Evolutionary conservation across 1,140 invertebrate genomes (phyloP).

Genomic region (Trachelipus rathkii): DNA sequence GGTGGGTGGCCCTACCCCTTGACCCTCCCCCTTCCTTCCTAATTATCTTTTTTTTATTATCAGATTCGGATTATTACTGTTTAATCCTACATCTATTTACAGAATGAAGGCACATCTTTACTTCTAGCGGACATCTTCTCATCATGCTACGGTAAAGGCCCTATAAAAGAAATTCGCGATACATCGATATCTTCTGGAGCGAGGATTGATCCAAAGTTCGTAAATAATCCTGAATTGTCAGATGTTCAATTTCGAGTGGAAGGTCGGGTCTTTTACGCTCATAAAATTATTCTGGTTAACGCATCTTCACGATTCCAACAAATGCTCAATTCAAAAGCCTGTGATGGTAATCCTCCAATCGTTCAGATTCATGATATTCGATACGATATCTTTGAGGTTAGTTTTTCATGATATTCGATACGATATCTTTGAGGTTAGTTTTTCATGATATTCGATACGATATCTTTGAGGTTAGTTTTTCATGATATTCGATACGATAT

Average conservation of each 20-base stretch:
- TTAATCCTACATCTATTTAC: conserved; percentile 41
- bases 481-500: too few species aligned
- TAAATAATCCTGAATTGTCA: conserved; percentile 84
- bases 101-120: conserved; percentile 83
- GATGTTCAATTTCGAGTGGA: conserved; percentile 88
- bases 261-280: conserved; percentile 85
- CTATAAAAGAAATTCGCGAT: conserved; percentile 71
- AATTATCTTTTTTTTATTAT: too few species aligned
- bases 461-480: too few species aligned
- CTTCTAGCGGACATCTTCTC: conserved; percentile 83
- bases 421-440: too few species aligned
- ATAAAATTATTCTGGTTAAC: conserved; percentile 87
- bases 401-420: not conserved
- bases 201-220: conserved; percentile 81
- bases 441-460: too few species aligned
- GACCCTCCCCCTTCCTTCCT: not conserved
- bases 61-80: too few species aligned
- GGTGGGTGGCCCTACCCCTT: not conserved
- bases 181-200: conserved; percentile 63
- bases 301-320: conserved; percentile 78
- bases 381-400: conserved; percentile 84
- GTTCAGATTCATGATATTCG: conserved; percentile 89
- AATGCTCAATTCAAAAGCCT: conserved; percentile 75
- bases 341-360: conserved; percentile 70
- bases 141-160: conserved; percentile 80